These are phyloP conservation scores for Batillaria attramentaria DNA, from an alignment of 1,140 invertebrate species.

Conservation along the genomic window DNA sequence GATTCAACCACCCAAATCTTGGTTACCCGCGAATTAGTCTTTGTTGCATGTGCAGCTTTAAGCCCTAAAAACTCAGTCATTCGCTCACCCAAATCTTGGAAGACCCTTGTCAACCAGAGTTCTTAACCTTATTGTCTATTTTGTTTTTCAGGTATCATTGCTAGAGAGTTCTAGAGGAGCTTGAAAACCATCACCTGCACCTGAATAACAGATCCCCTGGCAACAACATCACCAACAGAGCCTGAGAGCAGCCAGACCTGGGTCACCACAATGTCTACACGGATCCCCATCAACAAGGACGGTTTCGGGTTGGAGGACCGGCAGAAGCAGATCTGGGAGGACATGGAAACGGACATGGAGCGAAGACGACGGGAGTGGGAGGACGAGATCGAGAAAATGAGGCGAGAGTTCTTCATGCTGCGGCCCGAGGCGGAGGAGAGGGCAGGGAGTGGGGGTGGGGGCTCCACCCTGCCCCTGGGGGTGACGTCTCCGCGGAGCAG, in stretches of 20 bases:
- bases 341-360: slow-evolving; percentile 69
- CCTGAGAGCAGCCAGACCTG: neutral
- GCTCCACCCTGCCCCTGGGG: slow-evolving; percentile 3
- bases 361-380: slow-evolving; percentile 68
- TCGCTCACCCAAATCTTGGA: neutral
- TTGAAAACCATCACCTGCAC: no score
- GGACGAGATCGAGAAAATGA: slow-evolving; percentile 68
- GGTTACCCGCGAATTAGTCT: no score
- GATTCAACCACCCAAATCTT: no score
- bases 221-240: neutral
- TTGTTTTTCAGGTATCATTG: neutral
- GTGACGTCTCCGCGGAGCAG: neutral
- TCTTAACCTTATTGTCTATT: no score
- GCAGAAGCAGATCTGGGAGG: slow-evolving; percentile 66
- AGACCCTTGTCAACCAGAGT: neutral
- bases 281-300: slow-evolving; percentile 67
- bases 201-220: neutral
- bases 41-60: no score
- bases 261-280: slow-evolving; percentile 57
- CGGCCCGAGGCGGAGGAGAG: slow-evolving; percentile 48
- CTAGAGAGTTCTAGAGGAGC: neutral
- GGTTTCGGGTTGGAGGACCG: slow-evolving; percentile 65
- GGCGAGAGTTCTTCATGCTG: slow-evolving; percentile 68
- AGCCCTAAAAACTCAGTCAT: neutral
- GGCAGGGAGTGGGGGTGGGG: neutral